These are phyloP conservation scores for Ceryle rudis DNA, from an alignment of 2,797 vertebrate species.

Conservation along the genomic window DNA sequence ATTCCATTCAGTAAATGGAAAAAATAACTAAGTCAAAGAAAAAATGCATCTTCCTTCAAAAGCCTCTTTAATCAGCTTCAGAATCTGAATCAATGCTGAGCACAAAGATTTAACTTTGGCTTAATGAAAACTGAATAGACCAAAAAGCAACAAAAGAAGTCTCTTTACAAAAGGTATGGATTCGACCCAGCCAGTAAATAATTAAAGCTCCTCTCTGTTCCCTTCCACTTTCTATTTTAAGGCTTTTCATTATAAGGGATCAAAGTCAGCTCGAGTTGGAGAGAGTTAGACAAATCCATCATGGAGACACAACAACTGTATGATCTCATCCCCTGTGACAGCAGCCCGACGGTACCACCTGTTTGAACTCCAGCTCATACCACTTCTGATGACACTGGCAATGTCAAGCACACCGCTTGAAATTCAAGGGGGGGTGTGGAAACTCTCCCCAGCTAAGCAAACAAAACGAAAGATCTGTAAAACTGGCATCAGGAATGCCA, in stretches of 20 bases:
- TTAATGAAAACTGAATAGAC: constrained; percentile 61
- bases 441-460: neutral
- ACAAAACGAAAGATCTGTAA: neutral
- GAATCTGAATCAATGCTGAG: constrained; percentile 36
- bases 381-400: constrained; percentile 1
- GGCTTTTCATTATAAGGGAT: constrained; percentile 55
- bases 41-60: constrained; percentile 10
- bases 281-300: constrained; percentile 53
- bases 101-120: constrained; percentile 45
- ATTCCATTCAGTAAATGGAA: neutral
- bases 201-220: constrained; percentile 62
- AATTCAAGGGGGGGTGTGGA: neutral
- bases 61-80: constrained; percentile 33
- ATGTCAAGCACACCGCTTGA: neutral
- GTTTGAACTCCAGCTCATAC: neutral
- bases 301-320: neutral
- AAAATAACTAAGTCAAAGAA: constrained; percentile 12
- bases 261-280: constrained; percentile 62
- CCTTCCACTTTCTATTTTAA: constrained; percentile 44
- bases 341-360: neutral
- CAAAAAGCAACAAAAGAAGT: constrained; percentile 46
- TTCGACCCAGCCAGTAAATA: constrained; percentile 39
- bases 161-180: constrained; percentile 45
- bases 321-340: constrained; percentile 37
- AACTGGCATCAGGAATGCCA: neutral